Percentiles rank a stretch among this genome's conserved stretches.
These are phyloP conservation scores for Conchocele bisecta DNA, from an alignment of 2,888 invertebrate genomes.

Conservation along the genomic window DNA sequence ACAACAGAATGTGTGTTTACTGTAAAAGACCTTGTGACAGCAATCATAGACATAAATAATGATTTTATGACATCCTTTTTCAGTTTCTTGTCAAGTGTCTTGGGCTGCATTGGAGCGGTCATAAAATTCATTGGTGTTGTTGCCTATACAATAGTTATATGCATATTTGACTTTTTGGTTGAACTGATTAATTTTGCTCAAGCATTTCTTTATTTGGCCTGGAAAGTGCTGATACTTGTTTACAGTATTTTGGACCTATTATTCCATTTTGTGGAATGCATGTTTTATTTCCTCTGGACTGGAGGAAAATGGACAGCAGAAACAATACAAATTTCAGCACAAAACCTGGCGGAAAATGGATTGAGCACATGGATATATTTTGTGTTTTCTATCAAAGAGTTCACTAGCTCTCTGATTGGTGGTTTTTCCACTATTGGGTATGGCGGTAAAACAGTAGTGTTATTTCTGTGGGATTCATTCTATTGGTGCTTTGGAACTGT, in stretches of 20 bases:
- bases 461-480: conserved; percentile 24
- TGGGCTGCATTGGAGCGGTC: conserved; percentile 19
- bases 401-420: conserved; percentile 44
- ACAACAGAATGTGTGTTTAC: conserved; percentile 13
- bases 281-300: conserved; percentile 54
- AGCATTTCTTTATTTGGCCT: conserved; percentile 54
- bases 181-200: conserved; percentile 53
- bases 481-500: conserved; percentile 22
- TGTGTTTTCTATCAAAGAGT: conserved; percentile 41
- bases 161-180: conserved; percentile 52
- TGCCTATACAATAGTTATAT: conserved; percentile 34
- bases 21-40: not conserved
- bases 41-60: conserved; percentile 46
- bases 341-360: conserved; percentile 47
- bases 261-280: conserved; percentile 51
- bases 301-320: conserved; percentile 59
- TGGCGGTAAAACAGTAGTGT: conserved; percentile 13
- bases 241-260: conserved; percentile 49
- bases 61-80: conserved; percentile 35
- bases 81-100: conserved; percentile 20
- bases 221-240: conserved; percentile 59
- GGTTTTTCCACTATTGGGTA: conserved; percentile 52
- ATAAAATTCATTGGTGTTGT: conserved; percentile 26
- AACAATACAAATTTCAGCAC: conserved; percentile 47
- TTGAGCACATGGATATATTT: conserved; percentile 55